Conservation (phyloP, 2,888 invertebrate species). For the Drosophila prostipennis region DNA sequence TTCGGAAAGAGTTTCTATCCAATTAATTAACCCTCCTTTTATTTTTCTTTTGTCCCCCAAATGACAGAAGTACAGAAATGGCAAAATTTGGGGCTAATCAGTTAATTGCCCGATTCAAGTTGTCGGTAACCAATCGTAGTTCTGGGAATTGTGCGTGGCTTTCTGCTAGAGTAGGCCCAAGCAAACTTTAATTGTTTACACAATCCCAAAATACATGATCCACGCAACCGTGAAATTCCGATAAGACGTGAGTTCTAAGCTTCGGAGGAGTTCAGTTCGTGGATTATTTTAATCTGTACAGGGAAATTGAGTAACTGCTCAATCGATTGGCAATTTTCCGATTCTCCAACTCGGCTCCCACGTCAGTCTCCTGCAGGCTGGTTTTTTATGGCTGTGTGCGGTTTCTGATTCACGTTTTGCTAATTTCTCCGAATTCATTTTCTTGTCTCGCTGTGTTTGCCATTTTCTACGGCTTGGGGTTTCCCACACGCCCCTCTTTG, state of each 20-base stretch:
- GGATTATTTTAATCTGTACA: constrained; percentile 1
- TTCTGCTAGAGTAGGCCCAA: constrained; percentile 16
- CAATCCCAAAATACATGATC: constrained; percentile 38
- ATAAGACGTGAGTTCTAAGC: constrained; percentile 31
- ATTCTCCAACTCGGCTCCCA: constrained; percentile 28
- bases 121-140: constrained; percentile 44
- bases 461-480: constrained; percentile 28
- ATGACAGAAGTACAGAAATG: constrained; percentile 5
- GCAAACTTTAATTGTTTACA: constrained; percentile 50
- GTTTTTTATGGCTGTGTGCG: constrained; percentile 35
- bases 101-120: constrained; percentile 58
- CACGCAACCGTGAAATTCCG: constrained; percentile 48
- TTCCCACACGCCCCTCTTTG: constrained; percentile 51
- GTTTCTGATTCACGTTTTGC: constrained; percentile 65
- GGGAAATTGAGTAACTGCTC: constrained; percentile 6
- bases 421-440: constrained; percentile 65
- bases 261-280: neutral
- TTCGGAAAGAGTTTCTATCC: constrained; percentile 15
- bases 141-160: constrained; percentile 23
- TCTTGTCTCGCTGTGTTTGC: constrained; percentile 46
- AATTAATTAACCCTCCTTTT: constrained; percentile 21
- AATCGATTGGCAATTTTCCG: constrained; percentile 18
- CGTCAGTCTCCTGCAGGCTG: constrained; percentile 31
- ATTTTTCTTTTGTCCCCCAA: constrained; percentile 16
- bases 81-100: constrained; percentile 51